A percentile compares a stretch with the other conserved stretches of the same genome.
Conservation (phyloP, 2,888 invertebrate species). For the Epinotia ramella region DNA sequence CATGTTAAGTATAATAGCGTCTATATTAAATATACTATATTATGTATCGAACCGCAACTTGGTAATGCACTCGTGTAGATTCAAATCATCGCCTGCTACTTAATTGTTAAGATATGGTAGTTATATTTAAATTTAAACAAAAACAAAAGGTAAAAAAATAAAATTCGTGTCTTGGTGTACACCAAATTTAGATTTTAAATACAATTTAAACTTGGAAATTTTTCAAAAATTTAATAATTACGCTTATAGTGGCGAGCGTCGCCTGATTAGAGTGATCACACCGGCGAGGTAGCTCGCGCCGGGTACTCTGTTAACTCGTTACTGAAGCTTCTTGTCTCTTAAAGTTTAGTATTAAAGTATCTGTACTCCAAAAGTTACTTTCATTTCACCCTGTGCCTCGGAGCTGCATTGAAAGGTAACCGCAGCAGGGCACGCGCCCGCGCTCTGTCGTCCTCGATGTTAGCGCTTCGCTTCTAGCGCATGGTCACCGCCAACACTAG, state of each 20-base stretch:
- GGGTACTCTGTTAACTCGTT: slow-evolving; percentile 57
- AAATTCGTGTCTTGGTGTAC: slow-evolving; percentile 74
- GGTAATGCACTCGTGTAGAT: slow-evolving; percentile 77
- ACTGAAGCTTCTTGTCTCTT: slow-evolving; percentile 78
- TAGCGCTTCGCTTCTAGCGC: slow-evolving; percentile 61
- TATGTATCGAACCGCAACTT: slow-evolving; percentile 46
- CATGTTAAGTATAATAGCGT: slow-evolving; percentile 61
- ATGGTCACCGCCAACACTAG: slow-evolving; percentile 16
- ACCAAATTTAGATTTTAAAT: slow-evolving; percentile 64
- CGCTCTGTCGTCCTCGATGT: slow-evolving; percentile 78
- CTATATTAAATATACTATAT: slow-evolving; percentile 56
- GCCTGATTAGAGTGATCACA: slow-evolving; percentile 56
- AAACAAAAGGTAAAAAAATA: slow-evolving; percentile 56
- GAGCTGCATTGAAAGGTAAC: slow-evolving; percentile 80
- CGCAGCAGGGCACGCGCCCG: slow-evolving; percentile 59
- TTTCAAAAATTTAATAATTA: slow-evolving; percentile 64
- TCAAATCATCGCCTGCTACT: slow-evolving; percentile 74
- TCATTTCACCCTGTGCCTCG: slow-evolving; percentile 81
- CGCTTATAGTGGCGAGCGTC: slow-evolving; percentile 77
- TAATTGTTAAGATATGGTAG: slow-evolving; percentile 70
- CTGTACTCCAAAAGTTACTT: slow-evolving; percentile 83
- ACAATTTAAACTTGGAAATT: slow-evolving; percentile 58
- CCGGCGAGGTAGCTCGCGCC: slow-evolving; percentile 26
- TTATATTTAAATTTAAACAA: slow-evolving; percentile 61
- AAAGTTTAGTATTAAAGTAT: slow-evolving; percentile 83